phyloP scores from a whole-genome alignment of 2,113 vertebrate genomes.

The Steatornis caripensis region DNA sequence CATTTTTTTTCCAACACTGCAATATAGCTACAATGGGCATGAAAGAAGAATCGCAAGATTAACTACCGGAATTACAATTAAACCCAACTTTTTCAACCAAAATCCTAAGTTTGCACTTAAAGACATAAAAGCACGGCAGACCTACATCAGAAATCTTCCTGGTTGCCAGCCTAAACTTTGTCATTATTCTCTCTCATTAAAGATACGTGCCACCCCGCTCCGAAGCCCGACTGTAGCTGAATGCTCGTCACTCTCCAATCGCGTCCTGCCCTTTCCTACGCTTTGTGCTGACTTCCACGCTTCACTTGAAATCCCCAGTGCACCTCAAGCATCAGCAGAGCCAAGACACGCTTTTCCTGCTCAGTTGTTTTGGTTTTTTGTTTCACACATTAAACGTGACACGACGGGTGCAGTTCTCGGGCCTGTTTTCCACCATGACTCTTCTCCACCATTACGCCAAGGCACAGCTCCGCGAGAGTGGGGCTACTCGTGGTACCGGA shows the following conservation, averaged over 20 bases:
- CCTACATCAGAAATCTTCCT: background rate
- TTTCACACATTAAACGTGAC: background rate
- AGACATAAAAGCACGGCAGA: background rate
- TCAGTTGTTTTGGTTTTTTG: background rate
- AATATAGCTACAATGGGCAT: accelerated
- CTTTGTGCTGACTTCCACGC: background rate
- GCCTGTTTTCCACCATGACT: background rate
- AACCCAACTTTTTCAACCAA: background rate
- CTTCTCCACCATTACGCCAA: background rate
- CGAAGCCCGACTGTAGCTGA: background rate
- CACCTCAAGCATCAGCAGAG: background rate
- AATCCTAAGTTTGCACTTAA: background rate
- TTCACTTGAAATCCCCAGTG: background rate
- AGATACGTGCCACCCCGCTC: too few species aligned
- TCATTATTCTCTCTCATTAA: background rate
- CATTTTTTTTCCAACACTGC: background rate
- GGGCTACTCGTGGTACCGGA: accelerated
- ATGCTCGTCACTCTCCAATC: background rate
- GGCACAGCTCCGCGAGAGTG: background rate
- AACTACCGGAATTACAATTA: background rate
- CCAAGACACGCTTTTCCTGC: background rate
- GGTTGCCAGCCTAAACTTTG: background rate
- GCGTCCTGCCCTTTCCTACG: background rate
- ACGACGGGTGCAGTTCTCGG: background rate
- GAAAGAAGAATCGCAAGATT: background rate